Evolutionary conservation across 2,797 vertebrate genomes (phyloP).

Genomic region (Labroides dimidiatus): DNA sequence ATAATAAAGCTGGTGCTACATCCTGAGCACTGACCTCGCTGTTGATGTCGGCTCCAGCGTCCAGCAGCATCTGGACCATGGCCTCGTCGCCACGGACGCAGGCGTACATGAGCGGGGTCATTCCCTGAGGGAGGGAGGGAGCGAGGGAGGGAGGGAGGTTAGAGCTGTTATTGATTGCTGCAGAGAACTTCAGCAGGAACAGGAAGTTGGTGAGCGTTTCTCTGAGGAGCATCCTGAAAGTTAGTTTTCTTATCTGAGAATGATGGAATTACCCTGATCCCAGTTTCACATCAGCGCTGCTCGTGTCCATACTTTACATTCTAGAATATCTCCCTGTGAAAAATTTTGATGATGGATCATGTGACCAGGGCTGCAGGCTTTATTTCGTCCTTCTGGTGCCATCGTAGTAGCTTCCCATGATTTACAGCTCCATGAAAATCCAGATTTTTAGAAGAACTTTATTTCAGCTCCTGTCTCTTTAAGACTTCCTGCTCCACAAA

Average conservation of each 20-base stretch:
- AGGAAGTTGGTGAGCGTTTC: neutral
- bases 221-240: neutral
- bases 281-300: no score
- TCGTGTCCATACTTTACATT: no score
- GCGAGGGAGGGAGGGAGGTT: neutral
- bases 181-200: neutral
- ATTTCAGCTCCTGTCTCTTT: no score
- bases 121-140: slow-evolving; percentile 74
- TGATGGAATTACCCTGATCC: no score
- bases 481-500: no score
- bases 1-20: neutral
- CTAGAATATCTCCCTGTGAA: no score
- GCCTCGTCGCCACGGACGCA: slow-evolving; percentile 98
- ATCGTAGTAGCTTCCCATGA: no score
- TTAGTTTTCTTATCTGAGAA: neutral
- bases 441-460: no score
- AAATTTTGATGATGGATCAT: no score
- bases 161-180: neutral
- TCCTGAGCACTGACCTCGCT: slow-evolving; percentile 89
- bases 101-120: slow-evolving; percentile 99
- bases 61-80: slow-evolving; percentile 99
- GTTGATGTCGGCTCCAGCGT: slow-evolving; percentile 96
- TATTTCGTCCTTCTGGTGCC: no score
- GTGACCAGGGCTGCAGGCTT: no score
- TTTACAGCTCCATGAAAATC: no score